Base-by-base conservation (phyloP, 2,888 invertebrate genomes). In the Campoplex nolae region DNA sequence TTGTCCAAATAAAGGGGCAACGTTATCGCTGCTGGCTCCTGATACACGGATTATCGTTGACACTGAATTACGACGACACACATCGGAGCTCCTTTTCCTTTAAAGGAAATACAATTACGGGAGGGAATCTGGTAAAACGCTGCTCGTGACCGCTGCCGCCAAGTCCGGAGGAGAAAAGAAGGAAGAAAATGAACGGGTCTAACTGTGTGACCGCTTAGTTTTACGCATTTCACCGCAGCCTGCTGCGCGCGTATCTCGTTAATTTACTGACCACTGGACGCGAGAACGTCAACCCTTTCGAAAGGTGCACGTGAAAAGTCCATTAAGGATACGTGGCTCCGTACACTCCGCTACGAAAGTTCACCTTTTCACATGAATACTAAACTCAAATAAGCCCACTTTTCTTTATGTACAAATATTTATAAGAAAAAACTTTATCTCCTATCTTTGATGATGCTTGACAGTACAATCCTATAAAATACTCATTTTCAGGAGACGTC, bases 31-130 rank as follows among this genome's bases (percentile, higher is more conserved):
- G 7, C 45, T 13, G 38, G 79, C 23, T n/a, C 18, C 45, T 13
- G 38, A n/a, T n/a, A 16, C 35, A 48, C 62, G 32, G 28, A 83
- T 68, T 45, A 58, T 73, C 77, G n/a, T 51, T 56, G 51, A 65
- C 51, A 28, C 42, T 68, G 74, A 74, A 73, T 84, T 78, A 71
- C 83, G 45, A 56, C 77, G 77, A 67, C 81, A 67, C 18, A 32
- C 65, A 71, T 62, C 38, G 51, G 23, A 13, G 35, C 45, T 73
- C 76, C 76, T 56, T 28, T 42, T 62, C 74, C 38, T 75, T 77
- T 67, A 77, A 77, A 28, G 81, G 81, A 73, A 85, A 76, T n/a
- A 73, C 62, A 73, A 85, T 76, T 85, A 65, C 62, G 23, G 54
- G n/a, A 67, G 23, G 76, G 67, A 85, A 85, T 73, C 73, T 58